Evolutionary conservation across 1,140 invertebrate species (phyloP), one percentile per base, ranked within the genome.

Genomic region (Scaptodrosophila lebanonensis): DNA sequence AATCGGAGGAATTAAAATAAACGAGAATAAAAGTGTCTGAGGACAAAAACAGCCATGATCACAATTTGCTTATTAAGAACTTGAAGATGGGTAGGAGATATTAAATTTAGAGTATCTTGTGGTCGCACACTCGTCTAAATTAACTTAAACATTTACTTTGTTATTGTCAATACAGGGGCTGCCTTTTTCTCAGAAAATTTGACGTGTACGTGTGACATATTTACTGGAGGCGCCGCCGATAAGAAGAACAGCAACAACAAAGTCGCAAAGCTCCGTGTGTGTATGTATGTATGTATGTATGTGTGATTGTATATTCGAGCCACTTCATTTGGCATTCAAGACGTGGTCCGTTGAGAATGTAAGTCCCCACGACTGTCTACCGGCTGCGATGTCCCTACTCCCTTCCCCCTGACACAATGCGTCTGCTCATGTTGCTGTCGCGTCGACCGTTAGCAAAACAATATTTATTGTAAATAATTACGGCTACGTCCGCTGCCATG

Each of bases 211-310:
- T 79, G 73, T 77, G 72, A 79, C 67, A 77, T 72, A 77, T 72
- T 77, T 76, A 62, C 63, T 77, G 73, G 72, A 77, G 72, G 73
- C 73, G 73, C 67, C 73, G 73, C 68, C 64, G 72, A 79, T 77
- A 72, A 77, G 72, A 35, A 53, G 43, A 47, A 35, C 30, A 47
- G 25, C 22, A 48, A 64, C 51, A 47, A 49, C 44, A 47, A 63
- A 33, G 36, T 32, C 49, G 43, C 48, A 57, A 76, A 72, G 56
- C 58, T 67, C 63, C 17, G 20, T 25, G 20, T 52, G 42, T 52
- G 49, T 67, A 20, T 60, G 64, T 73, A 54, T 62, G 48, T 57
- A 56, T 44, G 27, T 22, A 20, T 15, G 42, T 61, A 44, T 25
- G 33, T 36, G 44, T 44, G 20, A 5, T 27, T 15, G 33, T 9